These are phyloP conservation scores for Porites australiensis DNA, from an alignment of 64 coral and sea anemone species.

Conservation along the genomic window DNA sequence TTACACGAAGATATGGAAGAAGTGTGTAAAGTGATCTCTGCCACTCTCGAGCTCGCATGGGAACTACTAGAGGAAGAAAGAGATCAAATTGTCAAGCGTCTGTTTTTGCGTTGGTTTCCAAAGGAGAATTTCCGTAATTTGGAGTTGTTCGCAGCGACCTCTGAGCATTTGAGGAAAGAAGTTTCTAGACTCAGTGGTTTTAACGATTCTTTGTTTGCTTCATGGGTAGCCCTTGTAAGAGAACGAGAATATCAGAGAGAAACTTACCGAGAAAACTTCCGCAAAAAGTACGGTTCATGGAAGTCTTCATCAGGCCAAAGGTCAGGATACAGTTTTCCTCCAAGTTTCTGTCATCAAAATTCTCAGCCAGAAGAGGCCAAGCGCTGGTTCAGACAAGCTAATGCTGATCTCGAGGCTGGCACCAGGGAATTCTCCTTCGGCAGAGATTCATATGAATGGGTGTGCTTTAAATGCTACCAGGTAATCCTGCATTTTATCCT, in stretches of 20 bases:
- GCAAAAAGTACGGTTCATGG: no score
- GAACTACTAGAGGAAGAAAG: constrained; percentile 60
- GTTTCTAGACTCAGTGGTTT: constrained; percentile 42
- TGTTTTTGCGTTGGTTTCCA: constrained; percentile 83
- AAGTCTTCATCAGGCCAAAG: no score
- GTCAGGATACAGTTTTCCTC: not conserved
- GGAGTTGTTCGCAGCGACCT: constrained; percentile 63
- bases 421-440: not conserved
- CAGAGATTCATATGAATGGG: constrained; percentile 60
- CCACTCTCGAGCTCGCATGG: constrained; percentile 68
- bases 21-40: constrained; percentile 26
- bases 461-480: constrained; percentile 89
- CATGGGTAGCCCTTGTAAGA: constrained; percentile 1
- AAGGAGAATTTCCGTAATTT: constrained; percentile 75
- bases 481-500: constrained; percentile 16
- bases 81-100: constrained; percentile 70
- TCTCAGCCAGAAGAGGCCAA: constrained; percentile 77
- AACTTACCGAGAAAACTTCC: not conserved
- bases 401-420: constrained; percentile 67
- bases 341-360: constrained; percentile 48
- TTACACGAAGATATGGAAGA: constrained; percentile 1
- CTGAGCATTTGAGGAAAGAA: constrained; percentile 56
- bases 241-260: not conserved
- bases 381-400: constrained; percentile 84
- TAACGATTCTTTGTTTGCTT: not conserved